Percentiles rank a stretch among this genome's conserved stretches.
Conservation (phyloP, 2,113 vertebrate species). For the Myrmecophaga tridactyla region DNA sequence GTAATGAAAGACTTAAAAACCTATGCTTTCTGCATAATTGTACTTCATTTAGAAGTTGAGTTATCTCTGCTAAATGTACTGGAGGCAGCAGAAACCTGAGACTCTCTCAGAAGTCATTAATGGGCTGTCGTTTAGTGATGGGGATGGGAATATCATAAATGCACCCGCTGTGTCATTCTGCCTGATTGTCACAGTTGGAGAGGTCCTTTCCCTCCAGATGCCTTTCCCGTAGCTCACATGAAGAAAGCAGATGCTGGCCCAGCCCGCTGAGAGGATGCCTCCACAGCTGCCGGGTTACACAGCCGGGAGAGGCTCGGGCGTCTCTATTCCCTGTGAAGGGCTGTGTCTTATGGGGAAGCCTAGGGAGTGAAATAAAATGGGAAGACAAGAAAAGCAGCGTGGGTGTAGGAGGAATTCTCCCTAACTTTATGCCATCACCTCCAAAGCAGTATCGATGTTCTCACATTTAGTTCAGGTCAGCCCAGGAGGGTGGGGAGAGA, state of each 20-base stretch:
- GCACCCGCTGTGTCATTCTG: conserved; percentile 47
- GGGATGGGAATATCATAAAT: background rate
- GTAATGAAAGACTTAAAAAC: conserved; percentile 42
- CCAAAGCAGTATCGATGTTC: background rate
- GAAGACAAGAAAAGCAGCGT: background rate
- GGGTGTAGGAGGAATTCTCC: background rate
- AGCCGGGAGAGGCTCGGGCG: background rate
- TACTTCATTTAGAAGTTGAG: background rate
- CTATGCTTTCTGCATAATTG: conserved; percentile 1
- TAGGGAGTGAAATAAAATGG: background rate
- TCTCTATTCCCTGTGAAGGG: background rate
- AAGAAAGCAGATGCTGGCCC: background rate
- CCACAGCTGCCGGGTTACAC: background rate
- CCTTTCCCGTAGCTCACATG: background rate
- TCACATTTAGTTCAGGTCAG: background rate
- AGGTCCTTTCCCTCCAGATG: background rate
- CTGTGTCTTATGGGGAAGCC: background rate
- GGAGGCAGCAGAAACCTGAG: conserved; percentile 17
- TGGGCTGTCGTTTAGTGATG: background rate
- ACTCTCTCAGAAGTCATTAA: conserved; percentile 34
- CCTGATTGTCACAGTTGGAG: background rate
- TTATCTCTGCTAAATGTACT: background rate
- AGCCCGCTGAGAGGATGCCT: background rate
- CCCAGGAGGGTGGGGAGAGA: background rate
- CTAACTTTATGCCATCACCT: background rate